phyloP scores from a whole-genome alignment of 1,140 invertebrate genomes.

The Brachionus paranguensis region DNA sequence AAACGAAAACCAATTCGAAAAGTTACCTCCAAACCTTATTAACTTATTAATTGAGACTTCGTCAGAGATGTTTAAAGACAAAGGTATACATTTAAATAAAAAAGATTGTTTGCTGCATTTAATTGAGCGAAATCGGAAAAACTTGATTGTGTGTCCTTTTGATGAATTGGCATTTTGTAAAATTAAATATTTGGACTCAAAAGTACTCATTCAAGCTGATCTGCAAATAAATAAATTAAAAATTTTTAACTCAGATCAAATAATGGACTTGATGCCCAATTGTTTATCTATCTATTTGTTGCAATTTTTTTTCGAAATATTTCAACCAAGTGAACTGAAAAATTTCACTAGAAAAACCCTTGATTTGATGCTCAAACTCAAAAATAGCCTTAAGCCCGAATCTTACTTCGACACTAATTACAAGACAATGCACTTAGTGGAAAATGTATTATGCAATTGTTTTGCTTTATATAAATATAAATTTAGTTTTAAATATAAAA shows the following conservation, averaged over 20 bases:
- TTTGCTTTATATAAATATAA: constrained; percentile 24
- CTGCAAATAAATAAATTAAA: background rate
- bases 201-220: background rate
- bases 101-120: background rate
- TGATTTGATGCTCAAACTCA: background rate
- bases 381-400: background rate
- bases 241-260: background rate
- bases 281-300: background rate
- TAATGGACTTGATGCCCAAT: constrained; percentile 7
- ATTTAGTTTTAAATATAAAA: constrained; percentile 1
- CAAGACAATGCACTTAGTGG: background rate
- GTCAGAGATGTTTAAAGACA: background rate
- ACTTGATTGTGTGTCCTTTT: background rate
- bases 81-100: background rate
- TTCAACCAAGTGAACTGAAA: constrained; percentile 26
- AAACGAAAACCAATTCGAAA: background rate
- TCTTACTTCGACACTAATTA: background rate
- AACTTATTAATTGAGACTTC: background rate
- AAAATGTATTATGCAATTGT: constrained; percentile 14
- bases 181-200: background rate
- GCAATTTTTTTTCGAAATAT: constrained; percentile 29
- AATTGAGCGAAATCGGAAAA: background rate
- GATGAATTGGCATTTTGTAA: background rate
- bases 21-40: background rate
- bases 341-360: background rate